phyloP scores from a whole-genome alignment of 2,888 invertebrate species.

The Rutpela maculata region DNA sequence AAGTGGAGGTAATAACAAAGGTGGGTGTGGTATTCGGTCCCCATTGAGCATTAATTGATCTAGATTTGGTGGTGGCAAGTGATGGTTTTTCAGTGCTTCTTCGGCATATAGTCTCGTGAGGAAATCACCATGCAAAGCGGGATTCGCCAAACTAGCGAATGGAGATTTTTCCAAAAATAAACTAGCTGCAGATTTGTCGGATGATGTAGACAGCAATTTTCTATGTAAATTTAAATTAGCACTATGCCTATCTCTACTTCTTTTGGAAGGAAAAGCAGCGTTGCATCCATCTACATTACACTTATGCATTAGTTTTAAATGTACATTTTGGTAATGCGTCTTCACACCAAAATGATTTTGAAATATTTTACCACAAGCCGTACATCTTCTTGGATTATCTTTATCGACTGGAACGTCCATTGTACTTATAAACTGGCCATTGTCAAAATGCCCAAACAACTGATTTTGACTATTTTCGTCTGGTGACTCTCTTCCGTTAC shows the following conservation, averaged over 20 bases:
- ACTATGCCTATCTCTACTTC: conserved; percentile 94
- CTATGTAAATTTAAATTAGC: conserved; percentile 93
- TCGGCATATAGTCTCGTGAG: conserved; percentile 87
- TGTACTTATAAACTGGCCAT: conserved; percentile 83
- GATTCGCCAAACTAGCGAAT: conserved; percentile 77
- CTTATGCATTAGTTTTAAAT: conserved; percentile 95
- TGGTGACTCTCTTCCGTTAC: conserved; percentile 76
- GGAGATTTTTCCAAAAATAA: conserved; percentile 75
- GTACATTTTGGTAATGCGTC: conserved; percentile 96
- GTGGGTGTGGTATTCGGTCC: conserved; percentile 76
- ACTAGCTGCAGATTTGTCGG: conserved; percentile 74
- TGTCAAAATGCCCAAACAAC: conserved; percentile 84
- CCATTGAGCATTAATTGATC: conserved; percentile 75
- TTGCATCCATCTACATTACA: conserved; percentile 96
- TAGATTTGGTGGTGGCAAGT: conserved; percentile 73
- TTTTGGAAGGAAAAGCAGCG: conserved; percentile 94
- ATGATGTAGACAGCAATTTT: conserved; percentile 87
- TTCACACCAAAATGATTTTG: conserved; percentile 95
- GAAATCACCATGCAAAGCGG: conserved; percentile 86
- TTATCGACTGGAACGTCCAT: conserved; percentile 93
- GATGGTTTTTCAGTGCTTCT: conserved; percentile 77
- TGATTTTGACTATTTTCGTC: conserved; percentile 79
- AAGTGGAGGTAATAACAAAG: conserved; percentile 78
- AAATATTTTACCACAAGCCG: conserved; percentile 94
- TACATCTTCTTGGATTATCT: conserved; percentile 93